phyloP scores from a whole-genome alignment of 2,888 invertebrate genomes.

The Listrodromus nycthemerus region DNA sequence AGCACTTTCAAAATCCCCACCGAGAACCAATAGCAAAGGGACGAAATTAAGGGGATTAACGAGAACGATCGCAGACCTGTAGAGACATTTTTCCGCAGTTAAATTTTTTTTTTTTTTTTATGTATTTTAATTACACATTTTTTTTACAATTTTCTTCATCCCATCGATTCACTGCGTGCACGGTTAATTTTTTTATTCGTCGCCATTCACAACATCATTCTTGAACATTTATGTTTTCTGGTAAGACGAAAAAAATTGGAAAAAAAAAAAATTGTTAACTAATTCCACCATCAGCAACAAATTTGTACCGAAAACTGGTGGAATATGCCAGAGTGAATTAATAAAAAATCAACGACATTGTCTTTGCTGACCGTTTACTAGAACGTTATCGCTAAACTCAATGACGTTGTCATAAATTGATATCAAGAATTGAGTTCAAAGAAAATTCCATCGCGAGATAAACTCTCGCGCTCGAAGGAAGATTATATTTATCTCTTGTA shows the following conservation, averaged over 20 bases:
- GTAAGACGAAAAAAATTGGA: neutral
- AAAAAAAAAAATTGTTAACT: neutral
- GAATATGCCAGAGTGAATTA: neutral
- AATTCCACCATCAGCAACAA: neutral
- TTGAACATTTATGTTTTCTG: neutral
- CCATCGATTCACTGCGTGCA: no score
- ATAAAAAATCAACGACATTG: neutral
- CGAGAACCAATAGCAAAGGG: constrained; percentile 25
- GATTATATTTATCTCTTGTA: neutral
- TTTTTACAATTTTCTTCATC: neutral
- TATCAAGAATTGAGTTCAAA: neutral
- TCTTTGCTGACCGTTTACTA: neutral
- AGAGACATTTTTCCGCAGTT: constrained; percentile 20
- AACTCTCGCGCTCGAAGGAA: neutral
- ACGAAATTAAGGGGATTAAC: neutral
- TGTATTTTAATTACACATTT: neutral
- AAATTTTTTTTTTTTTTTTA: no score
- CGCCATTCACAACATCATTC: neutral
- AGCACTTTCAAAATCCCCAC: neutral
- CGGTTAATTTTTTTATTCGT: neutral
- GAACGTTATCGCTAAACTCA: neutral
- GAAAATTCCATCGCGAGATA: neutral
- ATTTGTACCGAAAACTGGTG: neutral
- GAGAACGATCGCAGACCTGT: constrained; percentile 24
- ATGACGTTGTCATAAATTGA: neutral